Evolutionary conservation across 53 echinoderm and acorn worm genomes (phyloP).

Genomic region (Echinarachnius parma): DNA sequence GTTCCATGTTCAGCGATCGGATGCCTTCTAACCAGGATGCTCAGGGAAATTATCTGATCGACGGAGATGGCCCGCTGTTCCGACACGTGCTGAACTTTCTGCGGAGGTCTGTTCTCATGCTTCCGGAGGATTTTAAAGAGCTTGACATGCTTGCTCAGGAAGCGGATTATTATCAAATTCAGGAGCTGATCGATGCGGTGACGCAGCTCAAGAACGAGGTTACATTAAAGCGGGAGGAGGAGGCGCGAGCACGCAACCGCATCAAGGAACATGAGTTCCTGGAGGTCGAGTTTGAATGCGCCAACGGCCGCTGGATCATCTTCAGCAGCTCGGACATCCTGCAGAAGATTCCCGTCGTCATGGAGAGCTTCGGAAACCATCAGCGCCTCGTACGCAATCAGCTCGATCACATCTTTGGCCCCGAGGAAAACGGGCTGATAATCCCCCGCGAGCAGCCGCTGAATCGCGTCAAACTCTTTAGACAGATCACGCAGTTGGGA

Average conservation of each 20-base stretch:
- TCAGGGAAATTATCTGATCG: slow-evolving; percentile 78
- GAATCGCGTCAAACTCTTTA: slow-evolving; percentile 72
- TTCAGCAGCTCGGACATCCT: slow-evolving; percentile 69
- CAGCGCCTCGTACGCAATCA: slow-evolving; percentile 52
- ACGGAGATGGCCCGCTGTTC: slow-evolving; percentile 91
- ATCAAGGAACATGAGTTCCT: slow-evolving; percentile 73
- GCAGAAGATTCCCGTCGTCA: slow-evolving; percentile 71
- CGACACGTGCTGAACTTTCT: slow-evolving; percentile 87
- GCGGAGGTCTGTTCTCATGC: slow-evolving; percentile 71
- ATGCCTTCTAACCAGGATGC: slow-evolving; percentile 68
- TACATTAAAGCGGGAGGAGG: slow-evolving; percentile 14
- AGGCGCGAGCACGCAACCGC: slow-evolving; percentile 20
- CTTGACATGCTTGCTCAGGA: slow-evolving; percentile 84
- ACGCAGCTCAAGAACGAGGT: slow-evolving; percentile 39
- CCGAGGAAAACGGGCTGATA: slow-evolving; percentile 86
- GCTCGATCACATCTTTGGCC: slow-evolving; percentile 52
- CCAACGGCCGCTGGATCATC: slow-evolving; percentile 86
- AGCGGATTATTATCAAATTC: slow-evolving; percentile 91
- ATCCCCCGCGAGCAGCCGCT: slow-evolving; percentile 77
- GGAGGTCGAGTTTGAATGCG: slow-evolving; percentile 91
- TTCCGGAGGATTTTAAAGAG: slow-evolving; percentile 89
- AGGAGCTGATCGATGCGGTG: slow-evolving; percentile 79
- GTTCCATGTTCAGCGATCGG: slow-evolving; percentile 96
- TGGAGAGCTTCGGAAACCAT: slow-evolving; percentile 67
- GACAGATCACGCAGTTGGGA: slow-evolving; percentile 72